phyloP scores from a whole-genome alignment of 2,113 vertebrate genomes.

The Chloroceryle aenea region DNA sequence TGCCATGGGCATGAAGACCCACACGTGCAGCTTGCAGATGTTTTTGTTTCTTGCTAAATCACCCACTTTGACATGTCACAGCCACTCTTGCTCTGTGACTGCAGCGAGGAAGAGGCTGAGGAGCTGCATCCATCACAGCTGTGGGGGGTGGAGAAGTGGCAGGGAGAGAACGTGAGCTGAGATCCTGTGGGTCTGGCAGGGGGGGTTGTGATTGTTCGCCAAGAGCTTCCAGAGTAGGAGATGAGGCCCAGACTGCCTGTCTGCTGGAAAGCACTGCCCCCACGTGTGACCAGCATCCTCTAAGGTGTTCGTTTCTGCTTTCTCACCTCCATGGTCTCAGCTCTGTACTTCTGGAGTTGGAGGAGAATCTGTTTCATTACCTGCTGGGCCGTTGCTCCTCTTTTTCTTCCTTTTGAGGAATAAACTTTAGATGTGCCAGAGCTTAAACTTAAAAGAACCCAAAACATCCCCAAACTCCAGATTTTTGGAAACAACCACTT shows the following conservation, averaged over 20 bases:
- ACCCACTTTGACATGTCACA: background rate
- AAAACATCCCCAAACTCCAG: background rate
- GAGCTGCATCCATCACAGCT: background rate
- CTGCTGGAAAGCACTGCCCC: background rate
- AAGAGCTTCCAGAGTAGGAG: background rate
- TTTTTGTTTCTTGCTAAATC: background rate
- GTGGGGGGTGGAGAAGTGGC: background rate
- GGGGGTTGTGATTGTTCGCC: background rate
- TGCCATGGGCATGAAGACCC: background rate
- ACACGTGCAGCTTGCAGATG: background rate
- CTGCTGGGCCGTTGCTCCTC: background rate
- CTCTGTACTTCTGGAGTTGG: background rate
- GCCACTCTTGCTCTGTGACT: background rate
- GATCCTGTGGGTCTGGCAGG: rapidly evolving
- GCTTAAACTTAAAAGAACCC: background rate
- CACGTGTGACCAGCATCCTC: background rate
- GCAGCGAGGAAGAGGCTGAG: background rate
- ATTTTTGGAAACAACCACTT: background rate
- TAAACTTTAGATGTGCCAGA: background rate
- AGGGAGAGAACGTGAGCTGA: background rate
- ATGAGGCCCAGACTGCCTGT: rapidly evolving
- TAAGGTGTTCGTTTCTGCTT: background rate
- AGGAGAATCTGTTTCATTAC: background rate
- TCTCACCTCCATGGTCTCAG: background rate
- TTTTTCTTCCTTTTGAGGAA: background rate